Evolutionary conservation across 35 echinoderm and acorn worm species (phyloP).

Genomic region (Holothuria glaberrima): DNA sequence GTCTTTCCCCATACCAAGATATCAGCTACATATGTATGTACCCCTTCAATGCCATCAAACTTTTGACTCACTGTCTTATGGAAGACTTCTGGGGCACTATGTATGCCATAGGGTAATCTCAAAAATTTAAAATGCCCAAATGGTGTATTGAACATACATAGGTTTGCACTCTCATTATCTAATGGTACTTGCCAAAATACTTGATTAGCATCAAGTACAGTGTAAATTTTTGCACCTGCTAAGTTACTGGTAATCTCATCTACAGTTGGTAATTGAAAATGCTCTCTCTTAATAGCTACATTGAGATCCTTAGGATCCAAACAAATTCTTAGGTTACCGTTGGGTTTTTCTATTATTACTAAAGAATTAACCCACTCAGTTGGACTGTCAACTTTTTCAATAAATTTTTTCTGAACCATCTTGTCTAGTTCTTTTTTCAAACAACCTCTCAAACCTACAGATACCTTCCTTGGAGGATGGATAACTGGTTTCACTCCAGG

Average conservation of each 20-base stretch:
- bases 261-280: constrained; percentile 15
- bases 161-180: constrained; percentile 10
- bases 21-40: too few relatives aligned
- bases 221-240: neutral
- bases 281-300: neutral
- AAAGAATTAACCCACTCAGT: too few relatives aligned
- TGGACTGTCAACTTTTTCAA: constrained; percentile 46
- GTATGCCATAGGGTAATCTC: constrained; percentile 34
- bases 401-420: neutral
- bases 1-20: too few relatives aligned
- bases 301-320: too few relatives aligned
- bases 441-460: neutral
- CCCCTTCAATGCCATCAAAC: neutral
- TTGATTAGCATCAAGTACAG: too few relatives aligned
- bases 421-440: constrained; percentile 33
- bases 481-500: too few relatives aligned
- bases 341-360: too few relatives aligned
- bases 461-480: neutral
- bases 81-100: constrained; percentile 41
- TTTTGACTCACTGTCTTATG: too few relatives aligned
- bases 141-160: constrained; percentile 37
- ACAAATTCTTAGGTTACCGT: too few relatives aligned
- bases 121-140: constrained; percentile 25
- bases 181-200: too few relatives aligned
- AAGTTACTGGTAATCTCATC: constrained; percentile 1